phyloP scores from a whole-genome alignment of 2,797 vertebrate genomes.

The Macropodus opercularis region DNA sequence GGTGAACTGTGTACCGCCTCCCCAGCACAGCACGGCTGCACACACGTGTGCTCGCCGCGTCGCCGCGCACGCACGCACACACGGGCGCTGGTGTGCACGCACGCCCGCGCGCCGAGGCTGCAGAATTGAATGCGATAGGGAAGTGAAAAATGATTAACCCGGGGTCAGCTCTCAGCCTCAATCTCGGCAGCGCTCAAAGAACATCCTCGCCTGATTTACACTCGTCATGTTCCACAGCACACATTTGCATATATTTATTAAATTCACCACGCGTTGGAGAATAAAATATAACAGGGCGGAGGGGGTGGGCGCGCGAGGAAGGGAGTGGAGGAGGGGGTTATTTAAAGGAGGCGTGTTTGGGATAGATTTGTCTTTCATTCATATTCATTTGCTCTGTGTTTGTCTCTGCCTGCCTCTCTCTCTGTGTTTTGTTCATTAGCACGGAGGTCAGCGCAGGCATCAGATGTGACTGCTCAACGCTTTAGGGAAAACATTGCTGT shows the following conservation, averaged over 20 bases:
- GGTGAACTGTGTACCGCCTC: conserved; percentile 53
- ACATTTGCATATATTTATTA: conserved; percentile 91
- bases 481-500: conserved; percentile 67
- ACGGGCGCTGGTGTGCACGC: conserved; percentile 32
- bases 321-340: conserved; percentile 68
- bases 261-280: conserved; percentile 84
- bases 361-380: conserved; percentile 85
- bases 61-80: conserved; percentile 39
- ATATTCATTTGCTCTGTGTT: conserved; percentile 77
- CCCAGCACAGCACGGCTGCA: conserved; percentile 26
- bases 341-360: conserved; percentile 85
- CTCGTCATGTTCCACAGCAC: conserved; percentile 87
- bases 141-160: conserved; percentile 90
- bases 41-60: conserved; percentile 35
- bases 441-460: conserved; percentile 69
- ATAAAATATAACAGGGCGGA: conserved; percentile 82
- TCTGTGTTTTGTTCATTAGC: conserved; percentile 77
- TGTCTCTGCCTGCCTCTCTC: conserved; percentile 32
- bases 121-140: conserved; percentile 87
- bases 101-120: conserved; percentile 59
- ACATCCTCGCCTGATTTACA: conserved; percentile 87
- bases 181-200: conserved; percentile 85
- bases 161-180: conserved; percentile 88
- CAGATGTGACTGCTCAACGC: conserved; percentile 66
- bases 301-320: conserved; percentile 48